Evolutionary conservation across 2,113 vertebrate species (phyloP), one percentile per base, ranked within the genome.

Genomic region (Peromyscus californicus): DNA sequence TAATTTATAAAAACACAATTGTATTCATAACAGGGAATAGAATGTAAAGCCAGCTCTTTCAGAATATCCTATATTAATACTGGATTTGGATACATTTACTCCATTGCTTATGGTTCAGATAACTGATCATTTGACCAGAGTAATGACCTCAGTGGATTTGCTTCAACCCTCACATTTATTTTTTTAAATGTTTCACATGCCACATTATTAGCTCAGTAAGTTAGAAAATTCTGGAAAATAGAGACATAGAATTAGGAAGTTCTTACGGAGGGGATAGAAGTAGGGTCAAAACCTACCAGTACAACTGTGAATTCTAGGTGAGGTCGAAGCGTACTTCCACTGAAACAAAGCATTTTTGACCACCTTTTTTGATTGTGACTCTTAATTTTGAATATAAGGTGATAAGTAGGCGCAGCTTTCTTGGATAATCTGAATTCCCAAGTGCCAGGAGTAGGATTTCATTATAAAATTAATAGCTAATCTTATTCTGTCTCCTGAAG

Each of bases 91-190:
- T 96, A 93, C 48, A 88, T 96, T 97, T 97, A 96, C 97, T 98
- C 98, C 97, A 98, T 98, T 95, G 93, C 90, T 2, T 82, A 96
- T 91, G 97, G 97, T 97, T 97, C 98, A 97, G 97, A 97, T 90
- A 97, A 98, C 95, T 57, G 91, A 98, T 96, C 97, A 97, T 98
- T 98, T 93, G 91, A 97, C 98, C 98, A 98, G 98, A 99, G 98
- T 98, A 98, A 97, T 98, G 98, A 98, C 98, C 99, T 99, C 98
- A 98, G 98, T 98, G 98, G 97, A 97, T 98, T 98, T 96, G 97
- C 98, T 98, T 98, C 94, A 98, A 98, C 96, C 98, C 98, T 98
- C 98, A 97, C 95, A 94, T 98, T 97, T 87, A 65, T 98, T 92
- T 67, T 87, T 84, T 92, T 96, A 57, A 45, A 93, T 65, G 94